Base-by-base conservation (phyloP, 2,797 vertebrate species). In the Myotis findleyi region DNA sequence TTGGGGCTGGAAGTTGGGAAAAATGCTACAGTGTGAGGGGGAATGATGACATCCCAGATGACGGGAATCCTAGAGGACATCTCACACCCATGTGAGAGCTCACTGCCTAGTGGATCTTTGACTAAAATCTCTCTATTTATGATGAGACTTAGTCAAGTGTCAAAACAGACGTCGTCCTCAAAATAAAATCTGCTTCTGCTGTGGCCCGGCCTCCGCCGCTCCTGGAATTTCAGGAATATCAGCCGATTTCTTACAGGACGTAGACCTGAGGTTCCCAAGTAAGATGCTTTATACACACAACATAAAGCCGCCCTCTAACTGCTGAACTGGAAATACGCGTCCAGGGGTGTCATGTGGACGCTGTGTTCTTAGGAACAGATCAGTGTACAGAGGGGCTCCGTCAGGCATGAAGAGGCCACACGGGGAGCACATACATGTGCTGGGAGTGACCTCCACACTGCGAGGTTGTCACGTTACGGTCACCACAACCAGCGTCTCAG, bases 401-500 rank as follows among this genome's bases (percentile, higher is more conserved):
- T 25, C n/a, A 84, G 53, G 13, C 12, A 0, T 4, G 30, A 41
- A 66, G 91, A 87, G 82, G 72, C 12, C 69, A 38, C 1, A 6
- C 62, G 2, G 13, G 72, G 27, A 27, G 27, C 25, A n/a, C 53
- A n/a, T 27, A 23, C 55, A 1, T 20, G 62, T 30, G 10, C 1
- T 1, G 21, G 8, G 38, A 62, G 17, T 7, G 82, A 27, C 12
- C 16, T 41, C 1, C 16, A 62, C 47, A 13, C 18, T 76, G 38
- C 20, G 66, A 84, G 87, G 20, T 72, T 80, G 49, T 79, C 76
- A 23, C 0, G n/a, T 33, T 64, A 86, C 69, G 25, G 49, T 64
- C 38, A 92, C 44, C 2, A 25, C 89, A 94, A 80, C 59, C 66
- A 87, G 21, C 33, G 66, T 91, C 95, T 87, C 27, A 27, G 20